Evolutionary conservation across 23 tunicate species (phyloP).

Genomic region (Diplosoma virens): DNA sequence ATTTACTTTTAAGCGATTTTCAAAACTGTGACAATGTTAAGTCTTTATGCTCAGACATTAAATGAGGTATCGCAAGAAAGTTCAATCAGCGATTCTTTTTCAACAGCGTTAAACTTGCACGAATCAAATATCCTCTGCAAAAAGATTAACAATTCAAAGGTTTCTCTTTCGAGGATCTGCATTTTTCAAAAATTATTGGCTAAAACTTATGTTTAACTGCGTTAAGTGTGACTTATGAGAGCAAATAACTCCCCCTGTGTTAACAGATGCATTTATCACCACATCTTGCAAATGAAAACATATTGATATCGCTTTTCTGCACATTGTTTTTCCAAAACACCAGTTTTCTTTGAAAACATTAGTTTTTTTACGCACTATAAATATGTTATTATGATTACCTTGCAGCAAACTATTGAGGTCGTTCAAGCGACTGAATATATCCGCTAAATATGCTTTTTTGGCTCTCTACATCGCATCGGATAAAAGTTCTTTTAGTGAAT

Average conservation of each 20-base stretch:
- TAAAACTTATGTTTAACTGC: constrained; percentile 44
- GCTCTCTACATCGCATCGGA: constrained; percentile 58
- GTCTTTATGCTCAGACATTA: constrained; percentile 58
- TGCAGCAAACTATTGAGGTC: constrained; percentile 56
- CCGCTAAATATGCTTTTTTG: constrained; percentile 46
- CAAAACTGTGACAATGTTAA: constrained; percentile 62
- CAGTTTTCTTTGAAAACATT: too few species aligned
- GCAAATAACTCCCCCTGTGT: constrained; percentile 52
- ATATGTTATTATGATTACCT: neutral
- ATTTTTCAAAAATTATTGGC: constrained; percentile 42
- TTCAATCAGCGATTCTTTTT: constrained; percentile 59
- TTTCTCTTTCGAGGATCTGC: constrained; percentile 38
- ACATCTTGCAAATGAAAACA: constrained; percentile 59
- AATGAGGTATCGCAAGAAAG: constrained; percentile 51
- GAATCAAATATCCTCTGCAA: constrained; percentile 23
- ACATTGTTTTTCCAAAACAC: constrained; percentile 46
- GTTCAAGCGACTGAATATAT: too few species aligned
- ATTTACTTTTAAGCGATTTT: constrained; percentile 47
- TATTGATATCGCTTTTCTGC: too few species aligned
- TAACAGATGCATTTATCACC: constrained; percentile 44
- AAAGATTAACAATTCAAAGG: constrained; percentile 37
- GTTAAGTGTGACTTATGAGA: constrained; percentile 40
- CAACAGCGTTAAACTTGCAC: constrained; percentile 27
- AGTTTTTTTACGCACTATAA: neutral
- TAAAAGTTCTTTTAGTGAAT: constrained; percentile 45